phyloP scores from a whole-genome alignment of 2,888 invertebrate genomes.

The Ptychoptera albimana region DNA sequence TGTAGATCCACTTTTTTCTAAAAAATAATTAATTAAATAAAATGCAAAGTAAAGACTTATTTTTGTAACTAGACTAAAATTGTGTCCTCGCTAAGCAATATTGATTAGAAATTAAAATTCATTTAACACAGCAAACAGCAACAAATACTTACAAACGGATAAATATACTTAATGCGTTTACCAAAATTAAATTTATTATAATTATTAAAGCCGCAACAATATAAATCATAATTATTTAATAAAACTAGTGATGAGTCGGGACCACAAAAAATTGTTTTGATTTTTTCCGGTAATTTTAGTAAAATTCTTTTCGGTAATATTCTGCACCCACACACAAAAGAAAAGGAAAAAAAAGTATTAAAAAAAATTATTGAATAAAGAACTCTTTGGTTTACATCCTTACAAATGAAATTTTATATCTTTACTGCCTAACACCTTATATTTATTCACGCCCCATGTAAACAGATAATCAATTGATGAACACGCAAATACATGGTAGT shows the following conservation, averaged over 20 bases:
- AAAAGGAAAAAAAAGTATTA: too few species aligned
- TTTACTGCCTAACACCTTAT: constrained; percentile 13
- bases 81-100: background rate
- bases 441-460: constrained; percentile 44
- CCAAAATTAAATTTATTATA: constrained; percentile 48
- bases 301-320: too few species aligned
- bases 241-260: constrained; percentile 43
- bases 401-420: too few species aligned
- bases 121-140: too few species aligned
- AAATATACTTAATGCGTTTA: constrained; percentile 21
- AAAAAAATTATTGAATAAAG: too few species aligned
- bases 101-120: constrained; percentile 7
- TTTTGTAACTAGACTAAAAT: too few species aligned
- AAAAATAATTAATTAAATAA: constrained; percentile 20
- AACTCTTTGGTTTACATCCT: too few species aligned
- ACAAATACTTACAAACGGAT: constrained; percentile 22
- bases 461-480: constrained; percentile 43
- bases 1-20: constrained; percentile 33
- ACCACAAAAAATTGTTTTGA: constrained; percentile 39
- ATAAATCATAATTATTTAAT: constrained; percentile 39
- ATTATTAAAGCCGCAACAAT: constrained; percentile 45
- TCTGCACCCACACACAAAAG: too few species aligned
- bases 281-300: background rate
- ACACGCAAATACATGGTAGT: constrained; percentile 45
- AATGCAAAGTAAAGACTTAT: constrained; percentile 4